Percentiles rank a stretch among this genome's conserved stretches.
phyloP scores from a whole-genome alignment of 92 coral and sea anemone genomes.

The Paramuricea clavata region DNA sequence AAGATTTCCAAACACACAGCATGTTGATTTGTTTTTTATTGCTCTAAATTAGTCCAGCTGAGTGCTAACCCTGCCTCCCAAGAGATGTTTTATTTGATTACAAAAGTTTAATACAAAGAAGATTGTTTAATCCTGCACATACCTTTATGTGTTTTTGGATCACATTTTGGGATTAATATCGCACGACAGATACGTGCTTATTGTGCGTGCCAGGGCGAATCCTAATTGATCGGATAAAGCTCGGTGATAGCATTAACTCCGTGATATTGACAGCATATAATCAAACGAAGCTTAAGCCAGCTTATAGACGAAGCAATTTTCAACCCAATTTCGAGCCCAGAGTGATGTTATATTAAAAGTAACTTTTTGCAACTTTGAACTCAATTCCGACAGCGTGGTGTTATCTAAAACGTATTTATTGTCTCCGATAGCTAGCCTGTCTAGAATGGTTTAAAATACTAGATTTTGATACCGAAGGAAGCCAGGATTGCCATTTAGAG shows the following conservation, averaged over 20 bases:
- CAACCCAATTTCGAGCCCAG: neutral
- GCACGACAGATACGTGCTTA: neutral
- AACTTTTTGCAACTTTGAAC: neutral
- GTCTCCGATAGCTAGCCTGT: too few species aligned
- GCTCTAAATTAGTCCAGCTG: neutral
- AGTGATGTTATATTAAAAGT: neutral
- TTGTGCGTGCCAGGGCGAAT: slow-evolving; percentile 49
- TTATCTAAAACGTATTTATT: too few species aligned
- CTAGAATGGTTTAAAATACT: too few species aligned
- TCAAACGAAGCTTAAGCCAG: slow-evolving; percentile 8
- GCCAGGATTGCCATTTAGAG: too few species aligned
- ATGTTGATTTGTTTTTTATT: neutral
- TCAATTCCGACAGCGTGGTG: too few species aligned
- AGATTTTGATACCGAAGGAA: too few species aligned
- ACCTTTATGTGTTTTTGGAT: neutral
- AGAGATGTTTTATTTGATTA: neutral
- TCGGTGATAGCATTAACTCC: slow-evolving; percentile 17
- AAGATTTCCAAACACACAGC: neutral
- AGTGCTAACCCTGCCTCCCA: neutral
- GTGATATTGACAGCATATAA: slow-evolving; percentile 20
- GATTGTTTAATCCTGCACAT: slow-evolving; percentile 10
- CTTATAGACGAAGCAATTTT: neutral
- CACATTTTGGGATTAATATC: slow-evolving; percentile 8
- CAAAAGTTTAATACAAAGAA: neutral
- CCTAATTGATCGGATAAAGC: slow-evolving; percentile 43